phyloP scores from a whole-genome alignment of 2,113 vertebrate species.

The Dromaius novaehollandiae region DNA sequence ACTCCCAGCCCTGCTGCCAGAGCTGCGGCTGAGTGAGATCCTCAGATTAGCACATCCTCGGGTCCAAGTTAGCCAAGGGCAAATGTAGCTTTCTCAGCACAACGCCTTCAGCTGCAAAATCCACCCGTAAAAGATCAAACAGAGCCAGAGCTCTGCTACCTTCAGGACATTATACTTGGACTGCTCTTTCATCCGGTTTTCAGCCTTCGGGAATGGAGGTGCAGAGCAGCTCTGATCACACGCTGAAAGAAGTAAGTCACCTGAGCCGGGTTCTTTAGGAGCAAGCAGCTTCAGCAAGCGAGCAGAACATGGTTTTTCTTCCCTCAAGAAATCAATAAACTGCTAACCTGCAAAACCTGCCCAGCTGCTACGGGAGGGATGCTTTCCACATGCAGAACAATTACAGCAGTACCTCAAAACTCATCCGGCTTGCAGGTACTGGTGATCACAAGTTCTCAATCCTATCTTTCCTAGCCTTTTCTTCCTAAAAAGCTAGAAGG shows the following conservation, averaged over 20 bases:
- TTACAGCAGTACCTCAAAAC: neutral
- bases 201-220: neutral
- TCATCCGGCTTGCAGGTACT: fast-evolving
- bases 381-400: neutral
- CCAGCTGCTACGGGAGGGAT: neutral
- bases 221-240: neutral
- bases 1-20: neutral
- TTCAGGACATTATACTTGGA: fast-evolving
- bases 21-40: neutral
- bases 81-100: fast-evolving
- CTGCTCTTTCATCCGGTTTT: neutral
- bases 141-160: fast-evolving
- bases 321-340: neutral
- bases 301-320: neutral
- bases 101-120: neutral
- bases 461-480: neutral
- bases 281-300: neutral
- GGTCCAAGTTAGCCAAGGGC: neutral
- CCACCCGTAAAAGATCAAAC: neutral
- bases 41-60: fast-evolving
- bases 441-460: neutral
- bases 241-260: neutral
- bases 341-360: neutral
- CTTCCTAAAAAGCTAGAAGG: fast-evolving
- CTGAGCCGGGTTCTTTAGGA: neutral